phyloP scores from a whole-genome alignment of 2,797 vertebrate genomes.

The Toxotes lorentzi region DNA sequence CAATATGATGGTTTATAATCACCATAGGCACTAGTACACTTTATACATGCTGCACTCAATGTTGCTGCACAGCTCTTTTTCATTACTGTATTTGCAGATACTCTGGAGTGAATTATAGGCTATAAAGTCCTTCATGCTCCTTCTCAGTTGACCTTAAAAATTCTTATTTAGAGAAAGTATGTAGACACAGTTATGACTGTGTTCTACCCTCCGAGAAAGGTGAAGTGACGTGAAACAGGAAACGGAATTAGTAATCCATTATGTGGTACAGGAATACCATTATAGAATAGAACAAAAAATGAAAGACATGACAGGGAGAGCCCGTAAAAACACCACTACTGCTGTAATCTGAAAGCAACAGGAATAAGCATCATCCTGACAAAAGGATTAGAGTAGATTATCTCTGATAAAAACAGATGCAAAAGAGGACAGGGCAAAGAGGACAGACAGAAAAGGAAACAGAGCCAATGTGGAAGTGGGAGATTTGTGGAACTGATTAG shows the following conservation, averaged over 20 bases:
- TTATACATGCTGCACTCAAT: not conserved
- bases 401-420: conserved; percentile 30
- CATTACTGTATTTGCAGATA: conserved; percentile 9
- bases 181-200: conserved; percentile 12
- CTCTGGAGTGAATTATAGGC: conserved; percentile 7
- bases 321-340: not conserved
- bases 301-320: not conserved
- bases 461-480: conserved; percentile 11
- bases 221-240: conserved; percentile 16
- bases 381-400: conserved; percentile 66
- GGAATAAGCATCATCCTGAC: conserved; percentile 29
- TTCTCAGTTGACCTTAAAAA: conserved; percentile 16
- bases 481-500: conserved; percentile 4
- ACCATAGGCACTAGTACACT: not conserved
- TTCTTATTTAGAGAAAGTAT: not conserved
- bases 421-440: conserved; percentile 30
- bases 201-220: not conserved
- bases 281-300: conserved; percentile 17
- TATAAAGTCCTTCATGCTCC: conserved; percentile 6
- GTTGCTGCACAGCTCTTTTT: not conserved
- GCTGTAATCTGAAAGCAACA: conserved; percentile 46
- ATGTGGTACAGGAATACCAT: not conserved
- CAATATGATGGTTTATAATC: not conserved
- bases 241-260: not conserved
- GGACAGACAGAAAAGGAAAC: conserved; percentile 14